A percentile compares a stretch with the other conserved stretches of the same genome.
phyloP scores from a whole-genome alignment of 2,113 vertebrate genomes.

The Montifringilla adamsi region DNA sequence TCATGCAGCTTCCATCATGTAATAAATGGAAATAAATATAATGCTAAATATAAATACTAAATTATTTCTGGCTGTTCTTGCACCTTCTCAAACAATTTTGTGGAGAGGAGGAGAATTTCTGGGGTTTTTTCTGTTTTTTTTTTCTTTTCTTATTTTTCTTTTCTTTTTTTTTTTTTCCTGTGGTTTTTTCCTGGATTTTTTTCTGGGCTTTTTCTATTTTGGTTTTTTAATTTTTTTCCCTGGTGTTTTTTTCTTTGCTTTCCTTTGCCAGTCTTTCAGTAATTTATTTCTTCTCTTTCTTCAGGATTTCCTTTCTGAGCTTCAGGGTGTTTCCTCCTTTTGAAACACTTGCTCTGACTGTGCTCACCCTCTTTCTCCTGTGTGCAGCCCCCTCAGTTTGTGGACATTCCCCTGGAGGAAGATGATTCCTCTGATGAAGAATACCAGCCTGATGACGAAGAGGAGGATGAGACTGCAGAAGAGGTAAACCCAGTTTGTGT shows the following conservation, averaged over 20 bases:
- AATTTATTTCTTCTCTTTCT: neutral
- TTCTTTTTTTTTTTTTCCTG: too few species aligned
- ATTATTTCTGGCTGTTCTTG: neutral
- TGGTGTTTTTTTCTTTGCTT: neutral
- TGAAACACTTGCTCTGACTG: neutral
- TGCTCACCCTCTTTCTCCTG: neutral
- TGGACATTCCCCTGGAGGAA: constrained; percentile 93
- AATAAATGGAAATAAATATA: too few species aligned
- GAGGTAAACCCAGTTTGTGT: constrained; percentile 73
- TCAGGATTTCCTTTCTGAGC: neutral
- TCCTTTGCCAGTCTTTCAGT: neutral
- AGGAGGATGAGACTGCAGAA: constrained; percentile 92
- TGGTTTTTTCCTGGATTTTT: too few species aligned
- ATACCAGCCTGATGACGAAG: constrained; percentile 92
- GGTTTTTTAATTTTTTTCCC: too few species aligned
- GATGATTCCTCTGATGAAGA: constrained; percentile 97
- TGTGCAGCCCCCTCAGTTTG: constrained; percentile 88
- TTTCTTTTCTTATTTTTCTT: too few species aligned
- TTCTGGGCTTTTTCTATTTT: too few species aligned
- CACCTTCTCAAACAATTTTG: neutral
- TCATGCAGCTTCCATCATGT: neutral
- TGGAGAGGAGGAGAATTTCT: too few species aligned
- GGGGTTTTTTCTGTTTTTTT: too few species aligned
- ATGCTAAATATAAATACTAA: neutral
- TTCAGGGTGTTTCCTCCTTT: neutral